Percentiles rank a stretch among this genome's conserved stretches.
These are phyloP conservation scores for Spatulosminthurus flaviceps DNA, from an alignment of 2,888 invertebrate species.

Conservation along the genomic window DNA sequence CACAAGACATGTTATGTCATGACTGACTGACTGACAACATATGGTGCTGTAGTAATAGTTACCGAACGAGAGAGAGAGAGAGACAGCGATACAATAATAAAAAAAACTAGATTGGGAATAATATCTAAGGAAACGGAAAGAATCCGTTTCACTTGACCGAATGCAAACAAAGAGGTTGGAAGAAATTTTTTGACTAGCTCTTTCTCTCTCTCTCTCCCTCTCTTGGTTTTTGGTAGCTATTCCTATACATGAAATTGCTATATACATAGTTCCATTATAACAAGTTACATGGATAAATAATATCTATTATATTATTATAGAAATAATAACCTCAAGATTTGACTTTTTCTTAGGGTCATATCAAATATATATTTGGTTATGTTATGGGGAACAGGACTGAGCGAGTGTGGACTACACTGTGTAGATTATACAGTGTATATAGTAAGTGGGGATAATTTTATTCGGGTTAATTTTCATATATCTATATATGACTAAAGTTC, in stretches of 20 bases:
- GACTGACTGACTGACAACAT: conserved; percentile 33
- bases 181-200: conserved; percentile 47
- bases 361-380: too few species aligned
- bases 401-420: too few species aligned
- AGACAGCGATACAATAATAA: conserved; percentile 1
- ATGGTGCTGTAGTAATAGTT: conserved; percentile 21
- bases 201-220: conserved; percentile 22
- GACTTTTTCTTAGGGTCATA: too few species aligned
- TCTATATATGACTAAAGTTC: background rate
- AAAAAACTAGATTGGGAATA: conserved; percentile 46
- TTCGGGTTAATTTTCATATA: background rate
- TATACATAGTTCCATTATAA: too few species aligned
- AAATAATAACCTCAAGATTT: too few species aligned
- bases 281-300: too few species aligned
- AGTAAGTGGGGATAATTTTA: background rate
- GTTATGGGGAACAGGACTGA: too few species aligned
- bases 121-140: conserved; percentile 62
- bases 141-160: conserved; percentile 64
- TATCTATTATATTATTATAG: too few species aligned
- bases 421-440: too few species aligned
- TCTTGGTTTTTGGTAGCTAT: too few species aligned
- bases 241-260: too few species aligned
- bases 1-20: conserved; percentile 20
- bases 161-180: conserved; percentile 63
- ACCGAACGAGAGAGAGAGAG: background rate